phyloP scores from a whole-genome alignment of 2,888 invertebrate genomes.

The Papilio gigon region DNA sequence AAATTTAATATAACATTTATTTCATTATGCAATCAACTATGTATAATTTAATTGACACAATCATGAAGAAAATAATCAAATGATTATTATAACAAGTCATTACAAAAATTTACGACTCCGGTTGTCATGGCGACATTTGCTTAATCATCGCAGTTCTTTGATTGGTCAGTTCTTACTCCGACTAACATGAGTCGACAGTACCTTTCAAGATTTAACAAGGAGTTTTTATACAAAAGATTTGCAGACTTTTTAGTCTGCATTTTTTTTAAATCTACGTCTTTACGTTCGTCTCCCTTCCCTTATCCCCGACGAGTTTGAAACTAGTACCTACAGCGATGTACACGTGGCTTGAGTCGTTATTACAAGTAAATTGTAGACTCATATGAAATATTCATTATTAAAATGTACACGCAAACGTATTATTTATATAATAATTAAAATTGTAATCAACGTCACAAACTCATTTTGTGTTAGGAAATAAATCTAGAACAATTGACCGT shows the following conservation, averaged over 20 bases:
- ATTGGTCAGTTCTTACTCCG: conserved; percentile 37
- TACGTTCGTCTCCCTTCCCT: background rate
- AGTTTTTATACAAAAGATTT: background rate
- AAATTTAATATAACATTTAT: no score
- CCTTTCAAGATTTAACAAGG: conserved; percentile 5
- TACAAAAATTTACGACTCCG: background rate
- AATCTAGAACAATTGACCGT: conserved; percentile 46
- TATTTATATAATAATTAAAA: background rate
- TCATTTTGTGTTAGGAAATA: conserved; percentile 17
- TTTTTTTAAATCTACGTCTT: no score
- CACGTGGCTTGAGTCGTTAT: no score
- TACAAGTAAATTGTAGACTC: no score
- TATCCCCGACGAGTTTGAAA: no score
- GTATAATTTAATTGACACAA: background rate
- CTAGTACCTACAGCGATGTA: no score
- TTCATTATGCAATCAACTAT: no score
- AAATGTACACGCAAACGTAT: background rate
- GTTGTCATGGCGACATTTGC: background rate
- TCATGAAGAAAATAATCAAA: background rate
- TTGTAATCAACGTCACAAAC: background rate
- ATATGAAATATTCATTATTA: no score
- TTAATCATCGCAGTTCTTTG: conserved; percentile 21
- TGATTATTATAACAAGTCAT: background rate
- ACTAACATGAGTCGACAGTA: conserved; percentile 32
- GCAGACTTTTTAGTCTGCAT: no score